Evolutionary conservation across 2,113 vertebrate species (phyloP), one percentile per base, ranked within the genome.

Genomic region (Lucifuga dentata): DNA sequence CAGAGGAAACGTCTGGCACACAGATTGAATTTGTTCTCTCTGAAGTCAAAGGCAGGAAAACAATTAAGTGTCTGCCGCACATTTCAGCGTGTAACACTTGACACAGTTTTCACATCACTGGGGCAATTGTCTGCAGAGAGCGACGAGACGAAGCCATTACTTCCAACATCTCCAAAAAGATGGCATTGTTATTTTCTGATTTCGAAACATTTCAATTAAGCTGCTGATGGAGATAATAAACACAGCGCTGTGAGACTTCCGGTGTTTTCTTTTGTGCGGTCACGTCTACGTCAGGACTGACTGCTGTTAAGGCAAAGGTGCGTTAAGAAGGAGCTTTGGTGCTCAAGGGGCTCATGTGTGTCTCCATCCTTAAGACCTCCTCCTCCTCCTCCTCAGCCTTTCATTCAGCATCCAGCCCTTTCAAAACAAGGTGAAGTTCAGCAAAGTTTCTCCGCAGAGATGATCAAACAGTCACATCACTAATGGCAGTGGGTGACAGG

Each of bases 341-440:
- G 51, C 65, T 33, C 50, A 55, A 74, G 41, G 76, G 36, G 40
- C 57, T 58, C n/a, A 3, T 0, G 32, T 60, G 57, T 62, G 72
- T 62, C 0, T 8, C 41, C 65, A 62, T 68, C 77, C 48, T 74
- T 46, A 46, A 36, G 51, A 45, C 51, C 43, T 68, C 52, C 59
- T 56, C 64, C 50, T 43, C 49, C 76, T 76, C 76, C 73, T 62
- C 68, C 81, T 75, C 32, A 35, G 51, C 81, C 68, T 87, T 92
- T 92, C 86, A 93, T 92, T 94, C 90, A 81, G 88, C 91, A 85
- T 85, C 51, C 89, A 92, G 92, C 90, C 93, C 93, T 94, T 96
- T 95, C 94, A 95, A 95, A 98, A 96, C 94, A 96, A 95, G 95
- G 94, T 93, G 92, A 95, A 95, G 94, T 95, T 94, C 93, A 92